These are phyloP conservation scores for Phymatocera aterrima DNA, from an alignment of 2,888 invertebrate genomes.

Conservation along the genomic window DNA sequence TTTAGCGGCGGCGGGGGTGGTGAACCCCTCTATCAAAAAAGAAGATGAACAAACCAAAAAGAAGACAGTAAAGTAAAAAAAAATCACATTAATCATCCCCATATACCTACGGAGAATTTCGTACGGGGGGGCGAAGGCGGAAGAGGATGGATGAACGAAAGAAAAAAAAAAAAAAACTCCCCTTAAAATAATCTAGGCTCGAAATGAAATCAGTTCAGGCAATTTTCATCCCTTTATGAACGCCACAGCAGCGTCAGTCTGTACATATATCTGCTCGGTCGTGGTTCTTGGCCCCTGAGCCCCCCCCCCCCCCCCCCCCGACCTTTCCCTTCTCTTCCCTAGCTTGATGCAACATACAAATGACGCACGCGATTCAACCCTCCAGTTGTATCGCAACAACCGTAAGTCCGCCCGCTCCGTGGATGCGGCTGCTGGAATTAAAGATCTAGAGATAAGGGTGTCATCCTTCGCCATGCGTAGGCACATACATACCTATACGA, in stretches of 20 bases:
- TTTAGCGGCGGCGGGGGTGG: not conserved
- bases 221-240: conserved; percentile 69
- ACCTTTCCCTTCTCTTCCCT: conserved; percentile 49
- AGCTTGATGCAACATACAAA: conserved; percentile 70
- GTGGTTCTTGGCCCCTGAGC: conserved; percentile 47
- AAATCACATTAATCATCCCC: conserved; percentile 72
- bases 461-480: conserved; percentile 59
- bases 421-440: conserved; percentile 67
- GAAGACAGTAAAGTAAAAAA: no score
- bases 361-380: conserved; percentile 64
- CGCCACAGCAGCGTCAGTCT: conserved; percentile 51
- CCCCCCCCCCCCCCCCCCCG: conserved; percentile 55
- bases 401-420: conserved; percentile 31
- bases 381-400: conserved; percentile 58
- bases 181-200: conserved; percentile 73
- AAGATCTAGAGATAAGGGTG: conserved; percentile 73
- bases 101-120: not conserved
- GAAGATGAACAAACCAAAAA: no score
- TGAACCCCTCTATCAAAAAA: conserved; percentile 55
- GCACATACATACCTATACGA: no score
- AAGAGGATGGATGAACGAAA: conserved; percentile 47
- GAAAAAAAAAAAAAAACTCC: conserved; percentile 52
- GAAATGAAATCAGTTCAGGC: conserved; percentile 74
- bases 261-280: not conserved
- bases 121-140: conserved; percentile 49